Conservation (phyloP, 2,888 invertebrate genomes). For the Tryphoninae sp. region DNA sequence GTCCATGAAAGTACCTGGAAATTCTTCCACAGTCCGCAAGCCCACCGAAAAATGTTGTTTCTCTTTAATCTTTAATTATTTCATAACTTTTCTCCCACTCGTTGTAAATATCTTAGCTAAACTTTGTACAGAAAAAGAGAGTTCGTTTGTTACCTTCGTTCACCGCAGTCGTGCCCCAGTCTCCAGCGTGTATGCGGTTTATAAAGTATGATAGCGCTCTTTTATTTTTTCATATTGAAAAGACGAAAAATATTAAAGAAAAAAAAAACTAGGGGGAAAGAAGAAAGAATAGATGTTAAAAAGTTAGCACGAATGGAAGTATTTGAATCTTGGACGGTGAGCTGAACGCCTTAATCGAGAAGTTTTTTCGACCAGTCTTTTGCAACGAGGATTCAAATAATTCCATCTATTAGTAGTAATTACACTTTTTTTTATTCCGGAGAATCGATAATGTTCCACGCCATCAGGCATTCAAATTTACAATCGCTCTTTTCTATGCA, state of each 20-base stretch:
- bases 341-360: background rate
- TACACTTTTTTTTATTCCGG: background rate
- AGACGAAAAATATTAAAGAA: constrained; percentile 32
- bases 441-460: constrained; percentile 19
- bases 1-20: constrained; percentile 26
- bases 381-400: background rate
- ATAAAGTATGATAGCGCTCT: constrained; percentile 49
- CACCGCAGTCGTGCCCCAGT: constrained; percentile 29
- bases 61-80: constrained; percentile 3
- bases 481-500: background rate
- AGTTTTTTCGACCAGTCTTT: background rate
- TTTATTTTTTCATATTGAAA: constrained; percentile 62
- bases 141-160: constrained; percentile 50
- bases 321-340: constrained; percentile 16
- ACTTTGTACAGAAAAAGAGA: constrained; percentile 53
- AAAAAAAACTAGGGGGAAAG: constrained; percentile 24
- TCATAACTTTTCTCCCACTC: constrained; percentile 39
- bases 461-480: constrained; percentile 14
- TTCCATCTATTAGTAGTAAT: background rate
- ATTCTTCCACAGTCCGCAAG: constrained; percentile 29
- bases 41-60: constrained; percentile 36
- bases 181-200: constrained; percentile 38
- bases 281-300: constrained; percentile 5
- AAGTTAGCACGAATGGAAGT: constrained; percentile 7
- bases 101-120: constrained; percentile 60